Evolutionary conservation across 2,888 invertebrate species (phyloP).

Genomic region (Ecdyonurus torrentis): DNA sequence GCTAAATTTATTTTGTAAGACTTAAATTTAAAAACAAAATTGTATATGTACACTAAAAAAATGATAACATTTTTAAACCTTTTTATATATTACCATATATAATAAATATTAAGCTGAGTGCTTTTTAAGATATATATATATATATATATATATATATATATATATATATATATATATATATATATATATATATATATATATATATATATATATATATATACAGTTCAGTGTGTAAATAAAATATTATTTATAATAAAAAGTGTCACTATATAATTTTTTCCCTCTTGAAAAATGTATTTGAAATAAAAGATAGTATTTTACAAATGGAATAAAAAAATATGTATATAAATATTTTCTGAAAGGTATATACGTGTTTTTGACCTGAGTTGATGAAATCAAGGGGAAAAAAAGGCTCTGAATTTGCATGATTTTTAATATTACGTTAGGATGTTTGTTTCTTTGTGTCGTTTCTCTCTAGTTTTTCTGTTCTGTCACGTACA

Average conservation of each 20-base stretch:
- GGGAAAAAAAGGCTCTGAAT: background rate
- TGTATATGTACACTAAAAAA: too few relatives aligned
- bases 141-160: background rate
- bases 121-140: background rate
- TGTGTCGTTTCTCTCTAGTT: background rate
- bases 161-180: background rate
- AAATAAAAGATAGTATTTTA: background rate
- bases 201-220: too few relatives aligned
- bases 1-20: too few relatives aligned
- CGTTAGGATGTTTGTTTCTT: background rate
- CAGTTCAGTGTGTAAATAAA: too few relatives aligned
- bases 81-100: background rate
- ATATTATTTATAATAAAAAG: too few relatives aligned
- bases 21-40: too few relatives aligned
- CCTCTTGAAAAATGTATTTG: background rate
- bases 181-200: too few relatives aligned
- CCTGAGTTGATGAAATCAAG: background rate
- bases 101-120: background rate
- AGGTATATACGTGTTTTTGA: background rate
- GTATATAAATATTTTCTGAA: too few relatives aligned
- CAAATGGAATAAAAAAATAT: background rate
- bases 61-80: too few relatives aligned
- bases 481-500: too few relatives aligned
- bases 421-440: background rate
- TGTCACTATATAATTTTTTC: too few relatives aligned